Evolutionary conservation across 2,113 vertebrate species (phyloP).

Genomic region (Cercopithecus mona): DNA sequence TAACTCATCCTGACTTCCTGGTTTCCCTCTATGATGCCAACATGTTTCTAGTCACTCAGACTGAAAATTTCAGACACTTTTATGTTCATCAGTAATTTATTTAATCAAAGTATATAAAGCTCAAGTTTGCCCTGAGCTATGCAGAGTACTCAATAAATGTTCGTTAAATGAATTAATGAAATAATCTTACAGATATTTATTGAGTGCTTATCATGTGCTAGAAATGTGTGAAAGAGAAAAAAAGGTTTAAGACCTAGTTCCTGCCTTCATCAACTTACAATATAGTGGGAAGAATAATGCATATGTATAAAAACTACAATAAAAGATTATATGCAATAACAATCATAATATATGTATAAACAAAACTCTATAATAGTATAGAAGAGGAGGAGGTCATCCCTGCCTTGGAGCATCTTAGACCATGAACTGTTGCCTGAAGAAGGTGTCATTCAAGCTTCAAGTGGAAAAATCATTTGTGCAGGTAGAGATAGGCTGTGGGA

Average conservation of each 20-base stretch:
- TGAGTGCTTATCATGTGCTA: not conserved
- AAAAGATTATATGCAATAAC: not conserved
- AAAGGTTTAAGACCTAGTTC: not conserved
- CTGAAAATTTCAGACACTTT: not conserved
- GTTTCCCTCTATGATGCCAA: not conserved
- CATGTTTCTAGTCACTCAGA: not conserved
- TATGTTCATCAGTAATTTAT: slow-evolving; percentile 26
- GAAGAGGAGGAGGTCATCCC: not conserved
- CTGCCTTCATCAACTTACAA: not conserved
- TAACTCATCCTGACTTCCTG: not conserved
- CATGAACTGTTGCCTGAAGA: not conserved
- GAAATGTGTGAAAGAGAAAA: not conserved
- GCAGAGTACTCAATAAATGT: not conserved
- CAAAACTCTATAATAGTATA: not conserved
- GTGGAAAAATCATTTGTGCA: not conserved
- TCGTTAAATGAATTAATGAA: slow-evolving; percentile 27
- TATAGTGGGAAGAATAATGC: not conserved
- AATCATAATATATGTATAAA: not conserved
- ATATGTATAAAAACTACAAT: not conserved
- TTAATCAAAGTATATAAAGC: slow-evolving; percentile 1
- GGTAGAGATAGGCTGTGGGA: not conserved
- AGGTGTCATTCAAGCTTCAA: not conserved
- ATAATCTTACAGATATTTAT: not conserved
- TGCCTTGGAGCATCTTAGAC: not conserved
- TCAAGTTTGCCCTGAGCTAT: not conserved